Percentiles rank a stretch among this genome's conserved stretches.
These are phyloP conservation scores for Austrolebias charrua DNA, from an alignment of 2,797 vertebrate genomes.

Conservation along the genomic window DNA sequence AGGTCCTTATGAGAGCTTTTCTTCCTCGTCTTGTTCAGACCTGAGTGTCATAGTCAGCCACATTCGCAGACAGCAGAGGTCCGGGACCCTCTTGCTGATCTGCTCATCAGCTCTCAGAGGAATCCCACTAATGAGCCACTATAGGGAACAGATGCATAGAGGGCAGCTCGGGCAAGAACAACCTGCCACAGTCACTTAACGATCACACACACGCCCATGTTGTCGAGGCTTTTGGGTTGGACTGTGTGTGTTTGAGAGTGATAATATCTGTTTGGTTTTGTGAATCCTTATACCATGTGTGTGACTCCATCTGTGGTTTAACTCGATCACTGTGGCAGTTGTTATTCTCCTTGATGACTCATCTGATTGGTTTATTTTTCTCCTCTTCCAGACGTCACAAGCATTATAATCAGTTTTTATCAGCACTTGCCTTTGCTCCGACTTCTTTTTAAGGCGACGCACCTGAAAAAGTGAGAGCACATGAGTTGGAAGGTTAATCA, in stretches of 20 bases:
- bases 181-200: slow-evolving; percentile 75
- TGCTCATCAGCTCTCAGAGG: slow-evolving; percentile 67
- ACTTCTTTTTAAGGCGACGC: neutral
- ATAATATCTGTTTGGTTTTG: slow-evolving; percentile 27
- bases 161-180: slow-evolving; percentile 68
- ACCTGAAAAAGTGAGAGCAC: neutral
- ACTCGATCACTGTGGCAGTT: slow-evolving; percentile 4
- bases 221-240: slow-evolving; percentile 63
- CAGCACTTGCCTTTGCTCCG: neutral
- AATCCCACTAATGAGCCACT: slow-evolving; percentile 74
- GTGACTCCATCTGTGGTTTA: slow-evolving; percentile 19
- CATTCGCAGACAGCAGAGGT: slow-evolving; percentile 67
- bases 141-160: slow-evolving; percentile 76
- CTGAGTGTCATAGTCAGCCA: slow-evolving; percentile 74
- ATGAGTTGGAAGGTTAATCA: too few species aligned
- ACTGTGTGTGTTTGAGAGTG: slow-evolving; percentile 55
- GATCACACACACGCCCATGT: slow-evolving; percentile 72
- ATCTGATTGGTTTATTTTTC: slow-evolving; percentile 13
- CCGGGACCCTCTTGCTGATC: slow-evolving; percentile 68
- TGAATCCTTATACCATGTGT: slow-evolving; percentile 25
- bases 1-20: slow-evolving; percentile 37
- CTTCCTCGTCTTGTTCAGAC: slow-evolving; percentile 47
- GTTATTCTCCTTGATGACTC: slow-evolving; percentile 30
- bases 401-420: slow-evolving; percentile 2
- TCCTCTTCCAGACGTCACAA: slow-evolving; percentile 5